These are phyloP conservation scores for Sinotaia quadrata DNA, from an alignment of 2,888 invertebrate genomes.

Conservation along the genomic window DNA sequence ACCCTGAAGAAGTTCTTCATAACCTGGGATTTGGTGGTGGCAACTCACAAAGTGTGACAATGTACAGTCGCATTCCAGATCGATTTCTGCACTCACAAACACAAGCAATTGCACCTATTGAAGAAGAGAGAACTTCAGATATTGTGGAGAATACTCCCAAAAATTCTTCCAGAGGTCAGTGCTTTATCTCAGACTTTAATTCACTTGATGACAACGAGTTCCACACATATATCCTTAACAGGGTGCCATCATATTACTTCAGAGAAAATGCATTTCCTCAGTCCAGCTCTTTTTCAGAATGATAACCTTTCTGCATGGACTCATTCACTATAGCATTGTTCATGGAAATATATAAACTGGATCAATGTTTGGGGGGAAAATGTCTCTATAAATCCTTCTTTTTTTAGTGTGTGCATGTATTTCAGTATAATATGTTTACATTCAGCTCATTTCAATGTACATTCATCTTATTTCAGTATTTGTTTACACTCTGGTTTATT, in stretches of 20 bases:
- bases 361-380: too few relatives aligned
- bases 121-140: neutral
- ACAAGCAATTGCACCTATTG: conserved; percentile 76
- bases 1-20: conserved; percentile 89
- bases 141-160: neutral
- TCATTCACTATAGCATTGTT: too few relatives aligned
- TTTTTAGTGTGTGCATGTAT: too few relatives aligned
- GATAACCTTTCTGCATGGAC: too few relatives aligned
- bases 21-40: conserved; percentile 75
- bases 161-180: conserved; percentile 21
- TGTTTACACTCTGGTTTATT: too few relatives aligned
- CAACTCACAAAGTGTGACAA: conserved; percentile 44
- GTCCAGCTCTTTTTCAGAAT: too few relatives aligned
- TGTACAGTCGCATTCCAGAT: conserved; percentile 81
- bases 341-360: too few relatives aligned
- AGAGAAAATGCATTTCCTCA: neutral
- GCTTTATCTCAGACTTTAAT: neutral
- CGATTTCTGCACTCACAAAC: conserved; percentile 85
- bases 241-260: conserved; percentile 18
- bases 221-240: conserved; percentile 18
- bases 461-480: too few relatives aligned
- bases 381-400: too few relatives aligned
- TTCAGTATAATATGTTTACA: too few relatives aligned
- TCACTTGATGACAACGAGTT: conserved; percentile 2
- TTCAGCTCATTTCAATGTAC: too few relatives aligned